Evolutionary conservation across 2,113 vertebrate genomes (phyloP).

Genomic region (Seriola quinqueradiata): DNA sequence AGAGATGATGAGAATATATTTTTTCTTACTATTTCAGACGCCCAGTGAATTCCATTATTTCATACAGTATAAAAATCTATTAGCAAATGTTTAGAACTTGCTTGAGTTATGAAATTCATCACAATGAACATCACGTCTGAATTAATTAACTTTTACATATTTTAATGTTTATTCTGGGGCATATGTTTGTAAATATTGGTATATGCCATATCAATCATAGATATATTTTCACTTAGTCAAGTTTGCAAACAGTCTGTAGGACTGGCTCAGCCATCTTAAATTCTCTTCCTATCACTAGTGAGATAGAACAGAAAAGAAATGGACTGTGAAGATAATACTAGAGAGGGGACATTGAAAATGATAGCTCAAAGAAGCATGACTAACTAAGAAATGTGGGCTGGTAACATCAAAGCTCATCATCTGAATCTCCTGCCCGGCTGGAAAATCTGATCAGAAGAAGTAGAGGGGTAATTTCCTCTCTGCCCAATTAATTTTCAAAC

Average conservation of each 20-base stretch:
- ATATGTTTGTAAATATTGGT: too few species aligned
- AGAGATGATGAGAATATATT: background rate
- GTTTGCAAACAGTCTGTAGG: background rate
- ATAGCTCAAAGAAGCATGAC: background rate
- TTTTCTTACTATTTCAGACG: background rate
- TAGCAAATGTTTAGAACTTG: background rate
- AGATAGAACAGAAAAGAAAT: background rate
- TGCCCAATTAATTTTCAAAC: background rate
- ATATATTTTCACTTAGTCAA: background rate
- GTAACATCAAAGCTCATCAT: background rate
- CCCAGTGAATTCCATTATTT: background rate
- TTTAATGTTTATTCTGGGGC: too few species aligned
- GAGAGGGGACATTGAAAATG: background rate
- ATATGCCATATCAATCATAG: too few species aligned
- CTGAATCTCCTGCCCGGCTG: background rate
- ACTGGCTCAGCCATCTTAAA: background rate
- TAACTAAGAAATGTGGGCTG: background rate
- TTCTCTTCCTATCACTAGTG: background rate
- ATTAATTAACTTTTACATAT: background rate
- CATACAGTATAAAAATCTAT: background rate
- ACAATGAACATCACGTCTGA: background rate
- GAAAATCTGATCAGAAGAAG: background rate
- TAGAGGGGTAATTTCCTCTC: background rate
- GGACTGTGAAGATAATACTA: background rate
- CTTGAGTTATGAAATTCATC: background rate